Base-by-base conservation (phyloP, 2,113 vertebrate species). In the Antigone vipio region DNA sequence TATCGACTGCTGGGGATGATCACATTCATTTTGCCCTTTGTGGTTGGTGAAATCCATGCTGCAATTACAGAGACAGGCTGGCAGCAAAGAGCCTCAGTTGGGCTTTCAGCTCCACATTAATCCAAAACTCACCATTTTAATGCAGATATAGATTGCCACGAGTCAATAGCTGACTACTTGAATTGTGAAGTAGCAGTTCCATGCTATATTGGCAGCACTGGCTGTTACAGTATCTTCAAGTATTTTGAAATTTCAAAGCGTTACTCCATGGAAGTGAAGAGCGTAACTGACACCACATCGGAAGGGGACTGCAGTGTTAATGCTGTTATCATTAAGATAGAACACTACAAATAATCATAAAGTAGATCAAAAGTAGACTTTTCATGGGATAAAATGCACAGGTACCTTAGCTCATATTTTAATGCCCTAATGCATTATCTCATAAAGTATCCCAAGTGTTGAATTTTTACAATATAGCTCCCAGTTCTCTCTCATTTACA, bases 1-100 rank as follows among this genome's bases (percentile, higher is more conserved):
- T 98, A 98, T 98, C 73, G 98, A 98, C 98, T 96, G 95, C 97
- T 94, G 95, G 96, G 97, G 97, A 97, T 98, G 98, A 98, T 98
- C 98, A 97, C 98, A 98, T 98, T 98, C 97, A 97, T 98, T 98
- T 97, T 98, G 97, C 97, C 98, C 98, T 98, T 98, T 98, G 98
- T 98, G 98, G 98, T 98, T 98, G 98, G 98, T 98, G 98, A 98
- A 98, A 98, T 98, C 98, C 98, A 98, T 98, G 98, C 98, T 98
- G 97, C 98, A 98, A 98, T 98, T 98, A 98, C 98, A 98, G 96
- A 98, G 98, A 98, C 97, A 97, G 98, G 97, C 98, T 98, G 98
- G 98, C 98, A 98, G 98, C 97, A 98, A 98, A 98, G 98, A 98
- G 97, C 97, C 97, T 98, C 98, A 96, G 97, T 98, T 97, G 97